Evolutionary conservation across 2,797 vertebrate species (phyloP), one percentile per base, ranked within the genome.

Genomic region (Acipenser ruthenus): DNA sequence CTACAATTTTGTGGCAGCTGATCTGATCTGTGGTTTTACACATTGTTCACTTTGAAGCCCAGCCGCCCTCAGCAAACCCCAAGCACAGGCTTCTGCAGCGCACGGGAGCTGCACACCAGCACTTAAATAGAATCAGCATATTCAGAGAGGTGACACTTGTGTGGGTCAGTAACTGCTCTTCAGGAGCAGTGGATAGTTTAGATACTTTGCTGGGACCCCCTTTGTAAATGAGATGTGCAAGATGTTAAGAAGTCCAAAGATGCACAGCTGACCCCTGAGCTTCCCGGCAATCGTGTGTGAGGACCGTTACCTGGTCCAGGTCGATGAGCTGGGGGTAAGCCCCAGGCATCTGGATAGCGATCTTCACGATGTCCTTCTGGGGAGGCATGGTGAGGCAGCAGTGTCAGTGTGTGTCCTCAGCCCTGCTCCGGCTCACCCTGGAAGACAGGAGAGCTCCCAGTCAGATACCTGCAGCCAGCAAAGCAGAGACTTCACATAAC

Each of bases 261-360:
- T 63, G 59, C 7, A 15, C 9, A 64, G 6, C 15, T 51, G 18
- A 7, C 7, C 9, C 11, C 18, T 7, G 2, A 1, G n/a, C 10
- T 10, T 10, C 10, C 63, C 15, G 63, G 63, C 18, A 13, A 8
- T 0, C 10, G 8, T 37, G 23, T 37, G 23, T 37, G 23, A 37
- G 55, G 10, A 0, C 12, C 0, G 60, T 79, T 86, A 99, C 96
- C 94, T 99, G 96, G 80, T 97, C 94, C 60, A 99, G 88, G 53
- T 95, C 91, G 69, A 99, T 98, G 77, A 99, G 95, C 82, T 97
- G 96, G 4, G 96, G 95, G 71, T 94, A 94, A 12, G 95, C 94
- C 63, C 93, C 94, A 18, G 91, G 91, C 95, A 95, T 97, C 89
- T 99, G 94, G 78, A 99, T 92, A 7, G 96, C 96, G 15, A 98